A percentile compares a stretch with the other conserved stretches of the same genome.
phyloP scores from a whole-genome alignment of 2,888 invertebrate species.

The Trichopoda pennipes region DNA sequence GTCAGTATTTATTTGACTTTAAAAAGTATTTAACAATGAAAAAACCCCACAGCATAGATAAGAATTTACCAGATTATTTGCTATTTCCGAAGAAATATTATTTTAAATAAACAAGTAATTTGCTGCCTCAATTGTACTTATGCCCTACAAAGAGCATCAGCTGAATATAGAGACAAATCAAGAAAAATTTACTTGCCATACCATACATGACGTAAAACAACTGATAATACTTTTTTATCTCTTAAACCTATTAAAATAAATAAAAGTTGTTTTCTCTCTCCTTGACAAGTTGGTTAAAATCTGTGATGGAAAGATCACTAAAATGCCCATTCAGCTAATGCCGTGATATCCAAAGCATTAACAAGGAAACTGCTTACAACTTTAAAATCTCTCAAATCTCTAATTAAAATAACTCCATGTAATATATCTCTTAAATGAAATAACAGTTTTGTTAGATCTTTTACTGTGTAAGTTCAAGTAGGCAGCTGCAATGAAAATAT shows the following conservation, averaged over 20 bases:
- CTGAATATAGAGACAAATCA: not conserved
- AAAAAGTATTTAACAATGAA: slow-evolving; percentile 19
- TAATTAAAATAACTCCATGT: no score
- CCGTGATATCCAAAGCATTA: no score
- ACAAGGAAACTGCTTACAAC: no score
- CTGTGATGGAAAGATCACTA: no score
- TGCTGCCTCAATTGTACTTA: not conserved
- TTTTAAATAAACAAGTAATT: slow-evolving; percentile 27
- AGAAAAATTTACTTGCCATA: not conserved
- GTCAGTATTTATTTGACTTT: slow-evolving; percentile 57
- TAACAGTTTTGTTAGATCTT: no score
- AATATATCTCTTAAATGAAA: no score
- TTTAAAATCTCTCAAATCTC: no score
- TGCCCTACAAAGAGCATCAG: slow-evolving; percentile 8
- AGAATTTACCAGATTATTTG: slow-evolving; percentile 38
- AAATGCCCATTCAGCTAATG: no score
- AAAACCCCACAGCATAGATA: slow-evolving; percentile 39
- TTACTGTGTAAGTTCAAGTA: no score
- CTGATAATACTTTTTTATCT: not conserved
- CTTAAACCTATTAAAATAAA: not conserved
- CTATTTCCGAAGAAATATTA: slow-evolving; percentile 32
- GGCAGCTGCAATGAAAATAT: no score
- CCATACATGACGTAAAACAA: not conserved
- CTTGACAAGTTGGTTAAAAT: no score
- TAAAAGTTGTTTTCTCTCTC: not conserved